Evolutionary conservation across 2,797 vertebrate genomes (phyloP), one percentile per base, ranked within the genome.

Genomic region (Leuciscus waleckii): DNA sequence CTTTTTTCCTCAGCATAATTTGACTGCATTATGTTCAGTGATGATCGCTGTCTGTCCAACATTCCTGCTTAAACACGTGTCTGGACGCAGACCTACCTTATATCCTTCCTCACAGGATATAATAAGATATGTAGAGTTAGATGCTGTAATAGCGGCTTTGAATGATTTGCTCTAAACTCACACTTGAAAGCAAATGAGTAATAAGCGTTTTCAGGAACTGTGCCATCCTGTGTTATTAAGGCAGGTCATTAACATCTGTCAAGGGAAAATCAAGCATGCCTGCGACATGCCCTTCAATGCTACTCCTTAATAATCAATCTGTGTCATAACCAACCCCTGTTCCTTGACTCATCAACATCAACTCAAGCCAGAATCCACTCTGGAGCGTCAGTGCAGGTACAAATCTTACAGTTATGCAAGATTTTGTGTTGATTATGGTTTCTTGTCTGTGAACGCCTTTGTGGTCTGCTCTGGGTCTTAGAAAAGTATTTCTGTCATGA

Each of bases 151-250:
- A 56, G 77, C 26, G 77, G 17, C 39, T 74, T 83, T 54, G 26
- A 26, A 23, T 58, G 43, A 69, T 79, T 80, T 37, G 23, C 84
- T 81, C 71, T 70, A 79, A 79, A 83, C 65, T 77, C 82, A 87
- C 70, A 85, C 49, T 86, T 84, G 77, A 81, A 75, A 79, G 63
- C 37, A 77, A 61, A 76, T 87, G 77, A 83, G 74, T 77, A 82
- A 82, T 46, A 43, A 29, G 10, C 23, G 63, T 70, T 43, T 76
- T 79, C 81, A 88, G 83, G 68, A 86, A 82, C 77, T 9, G n/a
- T 68, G 58, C 67, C n/a, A 14, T 70, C 49, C 76, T 61, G 75
- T 56, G 61, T 76, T 82, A 73, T 80, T 81, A 74, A 39, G 26
- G 81, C 46, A 49, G 58, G 73, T 35, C 77, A 71, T 70, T 83